These are phyloP conservation scores for Astreopora myriophthalma DNA, from an alignment of 64 coral and sea anemone species.

Conservation along the genomic window DNA sequence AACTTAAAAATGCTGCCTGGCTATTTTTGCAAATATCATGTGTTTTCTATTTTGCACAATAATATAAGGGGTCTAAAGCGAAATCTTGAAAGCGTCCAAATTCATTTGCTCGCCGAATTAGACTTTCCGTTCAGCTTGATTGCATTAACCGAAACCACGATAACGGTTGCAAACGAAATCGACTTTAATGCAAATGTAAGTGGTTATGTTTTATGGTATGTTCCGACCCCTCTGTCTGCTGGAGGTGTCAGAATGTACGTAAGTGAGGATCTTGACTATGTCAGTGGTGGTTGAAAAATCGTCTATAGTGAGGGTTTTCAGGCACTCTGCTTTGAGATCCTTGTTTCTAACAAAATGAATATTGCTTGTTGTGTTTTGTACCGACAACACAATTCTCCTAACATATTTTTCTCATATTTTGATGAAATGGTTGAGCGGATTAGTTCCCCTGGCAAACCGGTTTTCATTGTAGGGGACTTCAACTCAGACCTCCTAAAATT, in stretches of 20 bases:
- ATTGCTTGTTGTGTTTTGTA: constrained; percentile 8
- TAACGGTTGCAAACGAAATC: background rate
- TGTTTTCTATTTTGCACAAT: constrained; percentile 6
- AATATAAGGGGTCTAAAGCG: background rate
- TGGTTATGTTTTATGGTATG: constrained; percentile 36
- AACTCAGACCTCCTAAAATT: constrained; percentile 15
- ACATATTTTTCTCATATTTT: background rate
- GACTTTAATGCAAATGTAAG: constrained; percentile 14
- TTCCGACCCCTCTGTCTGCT: constrained; percentile 39
- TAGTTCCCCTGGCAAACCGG: background rate
- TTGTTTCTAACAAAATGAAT: background rate
- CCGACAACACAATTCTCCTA: constrained; percentile 27
- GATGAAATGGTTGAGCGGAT: background rate
- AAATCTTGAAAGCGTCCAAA: constrained; percentile 15
- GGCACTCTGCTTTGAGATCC: constrained; percentile 11
- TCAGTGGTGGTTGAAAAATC: constrained; percentile 28
- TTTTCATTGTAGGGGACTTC: background rate
- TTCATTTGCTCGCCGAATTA: background rate
- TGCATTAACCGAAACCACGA: background rate
- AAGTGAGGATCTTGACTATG: background rate
- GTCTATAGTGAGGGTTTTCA: constrained; percentile 20
- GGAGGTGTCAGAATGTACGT: no score
- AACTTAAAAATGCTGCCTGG: no score
- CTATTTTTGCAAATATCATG: no score
- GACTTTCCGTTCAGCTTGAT: background rate